phyloP scores from a whole-genome alignment of 2,113 vertebrate genomes.

The Carettochelys insculpta region DNA sequence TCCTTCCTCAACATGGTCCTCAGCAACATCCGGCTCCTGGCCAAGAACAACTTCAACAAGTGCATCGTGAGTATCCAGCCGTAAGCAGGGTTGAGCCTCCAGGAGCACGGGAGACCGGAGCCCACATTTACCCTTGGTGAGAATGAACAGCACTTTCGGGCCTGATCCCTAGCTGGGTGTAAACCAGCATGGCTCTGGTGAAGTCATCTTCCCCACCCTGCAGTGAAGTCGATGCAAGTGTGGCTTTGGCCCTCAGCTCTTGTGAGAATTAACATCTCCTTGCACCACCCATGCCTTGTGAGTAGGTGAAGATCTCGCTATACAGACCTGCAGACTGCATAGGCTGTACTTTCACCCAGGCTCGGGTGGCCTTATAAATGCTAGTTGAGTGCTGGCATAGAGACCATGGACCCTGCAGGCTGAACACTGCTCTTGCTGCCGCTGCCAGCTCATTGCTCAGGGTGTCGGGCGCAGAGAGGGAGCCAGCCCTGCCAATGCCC shows the following conservation, averaged over 20 bases:
- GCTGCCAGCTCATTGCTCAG: background rate
- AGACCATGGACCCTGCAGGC: too few species aligned
- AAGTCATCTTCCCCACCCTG: too few species aligned
- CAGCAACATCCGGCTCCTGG: slow-evolving; percentile 35
- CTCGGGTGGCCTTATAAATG: background rate
- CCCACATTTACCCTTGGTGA: background rate
- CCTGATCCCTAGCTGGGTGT: background rate
- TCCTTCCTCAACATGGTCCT: slow-evolving; percentile 57
- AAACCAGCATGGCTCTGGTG: background rate
- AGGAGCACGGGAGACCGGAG: background rate
- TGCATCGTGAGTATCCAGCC: slow-evolving; percentile 44
- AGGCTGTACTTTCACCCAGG: background rate
- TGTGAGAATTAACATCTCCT: background rate
- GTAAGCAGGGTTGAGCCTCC: background rate
- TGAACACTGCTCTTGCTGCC: background rate
- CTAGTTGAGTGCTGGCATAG: background rate
- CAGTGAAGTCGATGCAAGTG: background rate
- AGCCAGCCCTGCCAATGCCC: background rate
- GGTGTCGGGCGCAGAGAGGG: too few species aligned
- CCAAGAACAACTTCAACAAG: slow-evolving; percentile 63
- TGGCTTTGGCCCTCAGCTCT: background rate
- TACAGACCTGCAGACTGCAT: too few species aligned
- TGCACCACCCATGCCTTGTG: background rate
- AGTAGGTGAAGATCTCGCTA: background rate
- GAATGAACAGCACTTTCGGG: background rate